Evolutionary conservation across 2,113 vertebrate genomes (phyloP).

Genomic region (Gobius niger): DNA sequence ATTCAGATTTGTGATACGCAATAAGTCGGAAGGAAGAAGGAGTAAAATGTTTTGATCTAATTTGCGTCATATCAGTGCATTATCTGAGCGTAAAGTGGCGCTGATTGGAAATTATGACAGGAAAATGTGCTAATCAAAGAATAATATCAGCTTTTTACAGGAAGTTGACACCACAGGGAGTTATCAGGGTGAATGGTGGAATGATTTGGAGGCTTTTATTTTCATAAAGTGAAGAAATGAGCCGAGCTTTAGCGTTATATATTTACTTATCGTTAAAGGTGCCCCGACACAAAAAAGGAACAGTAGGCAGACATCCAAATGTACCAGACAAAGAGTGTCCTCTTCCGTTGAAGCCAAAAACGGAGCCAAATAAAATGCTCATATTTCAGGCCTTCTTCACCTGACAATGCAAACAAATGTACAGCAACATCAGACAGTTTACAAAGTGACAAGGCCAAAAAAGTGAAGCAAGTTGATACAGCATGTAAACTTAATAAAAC

Average conservation of each 20-base stretch:
- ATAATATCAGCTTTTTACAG: slow-evolving; percentile 41
- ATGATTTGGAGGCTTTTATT: slow-evolving; percentile 44
- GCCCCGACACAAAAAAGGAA: no score
- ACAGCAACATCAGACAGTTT: no score
- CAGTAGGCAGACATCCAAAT: no score
- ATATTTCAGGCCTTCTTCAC: no score
- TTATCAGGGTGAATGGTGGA: slow-evolving; percentile 16
- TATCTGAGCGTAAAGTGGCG: slow-evolving; percentile 26
- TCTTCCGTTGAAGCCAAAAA: no score
- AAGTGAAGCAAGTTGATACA: no score
- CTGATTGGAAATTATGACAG: slow-evolving; percentile 37
- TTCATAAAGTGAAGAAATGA: neutral
- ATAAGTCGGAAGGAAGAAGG: slow-evolving; percentile 32
- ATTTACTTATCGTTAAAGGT: no score
- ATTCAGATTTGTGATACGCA: slow-evolving; percentile 38
- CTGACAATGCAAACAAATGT: no score
- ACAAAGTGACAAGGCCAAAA: no score
- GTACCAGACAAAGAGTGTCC: no score
- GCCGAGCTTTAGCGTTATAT: neutral
- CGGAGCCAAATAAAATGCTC: no score
- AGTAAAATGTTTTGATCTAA: slow-evolving; percentile 43
- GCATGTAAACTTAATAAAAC: no score
- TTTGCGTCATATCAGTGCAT: slow-evolving; percentile 18
- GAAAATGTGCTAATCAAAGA: slow-evolving; percentile 46
- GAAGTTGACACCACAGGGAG: slow-evolving; percentile 45